Evolutionary conservation across 1,140 invertebrate species (phyloP), one percentile per base, ranked within the genome.

Genomic region (Andricus grossulariae): DNA sequence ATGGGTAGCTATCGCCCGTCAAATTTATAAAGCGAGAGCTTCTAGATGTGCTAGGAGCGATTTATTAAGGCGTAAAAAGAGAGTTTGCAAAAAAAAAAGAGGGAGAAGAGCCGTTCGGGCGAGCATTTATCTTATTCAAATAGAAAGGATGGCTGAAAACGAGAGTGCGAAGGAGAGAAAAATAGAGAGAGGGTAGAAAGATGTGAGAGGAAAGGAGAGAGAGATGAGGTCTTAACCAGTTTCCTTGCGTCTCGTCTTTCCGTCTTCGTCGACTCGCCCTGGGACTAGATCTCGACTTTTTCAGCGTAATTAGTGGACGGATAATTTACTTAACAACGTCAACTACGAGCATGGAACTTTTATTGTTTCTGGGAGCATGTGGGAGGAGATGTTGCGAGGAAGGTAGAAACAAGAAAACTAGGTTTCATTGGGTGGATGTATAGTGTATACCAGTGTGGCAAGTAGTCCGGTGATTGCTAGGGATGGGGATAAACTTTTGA

Each of bases 251-350:
- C 73, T 78, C 55, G 71, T 70, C 39, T 76, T 54, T 52, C 21
- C 72, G 60, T 50, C 73, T 76, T 75, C 79, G 80, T 79, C 79
- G 78, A 82, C 75, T 79, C 77, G 76, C 78, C 75, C 74, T 77
- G 80, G 79, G 81, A 85, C 82, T 78, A 74, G 82, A 82, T 84
- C 85, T 81, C 81, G 79, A 84, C 82, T 83, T 88, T 89, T 88
- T 86, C 83, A 83, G 80, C 80, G 82, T 86, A 88, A 88, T 89
- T 88, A 88, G 87, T 85, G 84, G 82, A 55, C 78, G 83, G 81
- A 88, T 87, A 88, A 89, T 89, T 88, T 86, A 88, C 88, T 89
- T 86, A 87, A 88, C 86, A 84, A 82, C 80, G 81, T 80, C 79
- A 83, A 78, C 84, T 84, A 83, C 82, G 80, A 79, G 81, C 82